A percentile compares a stretch with the other conserved stretches of the same genome.
Evolutionary conservation across 2,888 invertebrate genomes (phyloP).

Genomic region (Coremacera marginata): DNA sequence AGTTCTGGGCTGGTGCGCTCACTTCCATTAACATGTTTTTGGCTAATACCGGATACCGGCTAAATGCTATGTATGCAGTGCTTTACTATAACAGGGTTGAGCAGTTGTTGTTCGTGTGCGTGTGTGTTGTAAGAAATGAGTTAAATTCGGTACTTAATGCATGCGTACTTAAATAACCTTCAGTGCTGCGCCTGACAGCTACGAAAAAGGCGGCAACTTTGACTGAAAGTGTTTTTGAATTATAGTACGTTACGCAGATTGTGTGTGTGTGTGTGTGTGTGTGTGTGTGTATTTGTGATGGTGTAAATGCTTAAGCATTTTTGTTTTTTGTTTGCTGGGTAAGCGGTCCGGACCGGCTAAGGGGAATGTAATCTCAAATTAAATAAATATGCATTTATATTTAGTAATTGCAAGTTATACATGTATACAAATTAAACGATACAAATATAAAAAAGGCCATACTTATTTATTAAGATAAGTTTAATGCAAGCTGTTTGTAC

Average conservation of each 20-base stretch:
- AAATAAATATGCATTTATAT: no score
- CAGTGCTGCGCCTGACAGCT: constrained; percentile 58
- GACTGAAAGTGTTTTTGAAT: constrained; percentile 64
- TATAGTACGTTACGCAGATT: constrained; percentile 53
- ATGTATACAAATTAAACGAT: no score
- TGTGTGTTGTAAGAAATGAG: constrained; percentile 42
- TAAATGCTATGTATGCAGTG: neutral
- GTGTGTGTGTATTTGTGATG: constrained; percentile 35
- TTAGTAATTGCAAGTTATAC: no score
- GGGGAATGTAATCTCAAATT: no score
- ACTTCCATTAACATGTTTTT: neutral
- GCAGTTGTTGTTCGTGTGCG: constrained; percentile 32
- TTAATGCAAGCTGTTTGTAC: no score
- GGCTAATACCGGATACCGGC: neutral
- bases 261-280: constrained; percentile 37
- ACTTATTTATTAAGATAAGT: no score
- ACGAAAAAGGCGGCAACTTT: constrained; percentile 65
- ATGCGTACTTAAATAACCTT: constrained; percentile 36
- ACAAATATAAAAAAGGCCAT: no score
- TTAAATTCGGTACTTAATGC: constrained; percentile 46
- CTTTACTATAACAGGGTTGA: neutral
- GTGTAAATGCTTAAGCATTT: neutral
- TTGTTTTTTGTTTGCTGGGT: no score
- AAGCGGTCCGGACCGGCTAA: no score
- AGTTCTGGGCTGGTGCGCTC: neutral